Evolutionary conservation across 2,797 vertebrate genomes (phyloP).

Genomic region (Rhadinocentrus ornatus): DNA sequence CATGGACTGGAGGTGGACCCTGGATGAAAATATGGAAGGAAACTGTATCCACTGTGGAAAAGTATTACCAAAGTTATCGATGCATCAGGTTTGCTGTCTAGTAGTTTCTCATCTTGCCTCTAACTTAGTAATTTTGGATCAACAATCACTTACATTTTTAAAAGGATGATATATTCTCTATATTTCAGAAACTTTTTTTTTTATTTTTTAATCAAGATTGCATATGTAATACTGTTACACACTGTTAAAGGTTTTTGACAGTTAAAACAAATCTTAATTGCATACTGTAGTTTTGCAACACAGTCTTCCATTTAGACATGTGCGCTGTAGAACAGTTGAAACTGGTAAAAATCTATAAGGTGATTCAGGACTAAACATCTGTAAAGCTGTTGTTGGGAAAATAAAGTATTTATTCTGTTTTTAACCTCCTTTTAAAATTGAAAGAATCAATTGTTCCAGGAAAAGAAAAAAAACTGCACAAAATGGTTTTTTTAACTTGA

Average conservation of each 20-base stretch:
- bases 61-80: slow-evolving; percentile 55
- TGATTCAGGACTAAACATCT: slow-evolving; percentile 46
- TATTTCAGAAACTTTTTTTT: slow-evolving; percentile 21
- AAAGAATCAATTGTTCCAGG: neutral
- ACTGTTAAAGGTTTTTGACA: slow-evolving; percentile 75
- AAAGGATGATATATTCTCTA: slow-evolving; percentile 35
- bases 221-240: slow-evolving; percentile 66
- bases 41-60: slow-evolving; percentile 46
- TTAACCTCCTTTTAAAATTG: slow-evolving; percentile 3
- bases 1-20: slow-evolving; percentile 19
- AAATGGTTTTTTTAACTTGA: slow-evolving; percentile 33
- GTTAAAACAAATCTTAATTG: slow-evolving; percentile 29
- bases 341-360: slow-evolving; percentile 64
- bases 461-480: slow-evolving; percentile 41
- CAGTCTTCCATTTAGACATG: slow-evolving; percentile 38
- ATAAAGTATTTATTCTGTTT: slow-evolving; percentile 9
- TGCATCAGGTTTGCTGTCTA: slow-evolving; percentile 56
- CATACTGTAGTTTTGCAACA: slow-evolving; percentile 51
- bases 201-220: slow-evolving; percentile 43
- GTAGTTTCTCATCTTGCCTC: slow-evolving; percentile 36
- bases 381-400: slow-evolving; percentile 2
- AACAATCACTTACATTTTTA: slow-evolving; percentile 25
- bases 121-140: slow-evolving; percentile 34
- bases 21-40: slow-evolving; percentile 42
- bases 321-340: slow-evolving; percentile 65